Evolutionary conservation across 2,113 vertebrate genomes (phyloP).

Genomic region (Channa argus): DNA sequence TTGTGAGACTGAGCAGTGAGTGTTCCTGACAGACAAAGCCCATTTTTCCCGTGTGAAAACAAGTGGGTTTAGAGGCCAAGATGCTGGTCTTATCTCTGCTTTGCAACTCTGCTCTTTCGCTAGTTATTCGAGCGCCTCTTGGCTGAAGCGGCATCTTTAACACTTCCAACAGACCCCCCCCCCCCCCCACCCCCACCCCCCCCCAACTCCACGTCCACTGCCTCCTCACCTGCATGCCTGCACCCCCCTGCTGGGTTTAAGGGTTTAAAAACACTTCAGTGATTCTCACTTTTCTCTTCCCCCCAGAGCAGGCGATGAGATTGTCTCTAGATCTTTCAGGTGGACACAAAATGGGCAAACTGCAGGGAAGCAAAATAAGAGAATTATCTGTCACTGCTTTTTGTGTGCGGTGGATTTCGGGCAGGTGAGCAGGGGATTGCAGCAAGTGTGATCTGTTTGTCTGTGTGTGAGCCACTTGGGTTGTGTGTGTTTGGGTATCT

Average conservation of each 20-base stretch:
- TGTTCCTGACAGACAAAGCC: neutral
- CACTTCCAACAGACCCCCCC: too few species aligned
- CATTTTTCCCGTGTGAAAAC: neutral
- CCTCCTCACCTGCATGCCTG: constrained; percentile 24
- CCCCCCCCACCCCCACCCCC: too few species aligned
- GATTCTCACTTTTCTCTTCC: constrained; percentile 35
- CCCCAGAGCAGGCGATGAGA: constrained; percentile 24
- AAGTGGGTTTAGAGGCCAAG: constrained; percentile 1
- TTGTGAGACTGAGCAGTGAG: neutral
- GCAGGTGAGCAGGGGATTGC: constrained; percentile 8
- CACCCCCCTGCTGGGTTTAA: constrained; percentile 33
- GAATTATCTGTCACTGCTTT: constrained; percentile 50
- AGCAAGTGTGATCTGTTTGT: constrained; percentile 19
- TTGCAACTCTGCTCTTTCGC: constrained; percentile 6
- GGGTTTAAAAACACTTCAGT: constrained; percentile 42
- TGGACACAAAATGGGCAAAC: constrained; percentile 37
- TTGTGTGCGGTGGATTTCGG: constrained; percentile 28
- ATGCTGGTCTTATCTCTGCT: constrained; percentile 20
- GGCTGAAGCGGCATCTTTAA: constrained; percentile 18
- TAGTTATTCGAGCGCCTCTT: constrained; percentile 26
- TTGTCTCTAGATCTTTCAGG: constrained; percentile 43
- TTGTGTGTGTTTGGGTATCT: neutral
- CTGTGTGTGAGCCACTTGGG: neutral
- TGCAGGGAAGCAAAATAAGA: constrained; percentile 44
- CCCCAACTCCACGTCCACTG: neutral